These are phyloP conservation scores for Peromyscus melanophrys DNA, from an alignment of 2,797 vertebrate genomes.

Conservation along the genomic window DNA sequence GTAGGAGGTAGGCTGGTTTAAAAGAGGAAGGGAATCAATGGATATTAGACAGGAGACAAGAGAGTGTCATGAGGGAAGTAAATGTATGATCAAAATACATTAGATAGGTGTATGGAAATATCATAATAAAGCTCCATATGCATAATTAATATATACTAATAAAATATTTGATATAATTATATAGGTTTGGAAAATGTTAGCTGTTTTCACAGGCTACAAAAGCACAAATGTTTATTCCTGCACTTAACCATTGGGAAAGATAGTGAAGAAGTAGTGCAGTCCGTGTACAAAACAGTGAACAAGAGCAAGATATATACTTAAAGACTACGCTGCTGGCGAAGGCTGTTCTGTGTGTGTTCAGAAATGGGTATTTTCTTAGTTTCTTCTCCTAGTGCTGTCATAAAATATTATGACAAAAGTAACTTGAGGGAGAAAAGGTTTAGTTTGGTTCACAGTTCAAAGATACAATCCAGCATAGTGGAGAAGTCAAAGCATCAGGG, in stretches of 20 bases:
- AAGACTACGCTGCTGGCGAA: background rate
- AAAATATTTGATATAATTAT: slow-evolving; percentile 29
- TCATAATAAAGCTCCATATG: background rate
- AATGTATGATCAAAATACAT: background rate
- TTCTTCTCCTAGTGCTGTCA: background rate
- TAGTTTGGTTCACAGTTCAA: background rate
- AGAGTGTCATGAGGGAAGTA: background rate
- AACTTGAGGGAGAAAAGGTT: background rate
- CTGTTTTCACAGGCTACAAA: background rate
- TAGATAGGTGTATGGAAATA: background rate
- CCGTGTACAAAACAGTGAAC: background rate
- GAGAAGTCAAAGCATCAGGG: background rate
- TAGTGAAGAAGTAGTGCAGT: background rate
- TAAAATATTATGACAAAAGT: background rate
- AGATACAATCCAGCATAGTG: background rate
- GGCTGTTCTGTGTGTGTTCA: background rate
- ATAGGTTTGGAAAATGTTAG: background rate
- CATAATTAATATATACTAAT: background rate
- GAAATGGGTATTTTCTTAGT: background rate
- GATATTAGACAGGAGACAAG: background rate
- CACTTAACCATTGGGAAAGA: background rate
- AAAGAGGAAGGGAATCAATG: background rate
- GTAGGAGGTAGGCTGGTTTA: background rate
- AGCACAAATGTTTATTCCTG: background rate
- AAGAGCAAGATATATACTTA: background rate